Base-by-base conservation (phyloP, 2,797 vertebrate genomes). In the Aeoliscus strigatus region DNA sequence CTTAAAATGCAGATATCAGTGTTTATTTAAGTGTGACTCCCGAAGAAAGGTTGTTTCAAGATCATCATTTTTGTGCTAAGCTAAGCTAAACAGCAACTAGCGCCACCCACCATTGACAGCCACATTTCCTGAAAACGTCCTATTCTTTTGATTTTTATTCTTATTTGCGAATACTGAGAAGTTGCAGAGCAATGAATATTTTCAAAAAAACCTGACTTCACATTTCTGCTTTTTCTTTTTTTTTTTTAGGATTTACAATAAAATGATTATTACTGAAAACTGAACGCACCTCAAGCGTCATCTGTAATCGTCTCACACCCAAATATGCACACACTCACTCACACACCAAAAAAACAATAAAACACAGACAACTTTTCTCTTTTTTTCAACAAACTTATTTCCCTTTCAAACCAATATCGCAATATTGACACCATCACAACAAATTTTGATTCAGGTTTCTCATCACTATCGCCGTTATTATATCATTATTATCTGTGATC, bases 401-500 rank as follows among this genome's bases (percentile, higher is more conserved):
- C 75, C 79, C 73, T 81, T 82, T 83, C 77, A 84, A 75, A 86
- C 74, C 83, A 83, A 81, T 84, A 86, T 83, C 59, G 71, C 66
- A 84, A 81, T 82, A 86, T 80, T 75, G 68, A 88, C 82, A 80
- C 81, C 75, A 87, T 73, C 78, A 87, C 86, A 85, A 83, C 78
- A 84, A 86, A 79, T 83, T 79, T 45, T 75, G 83, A 73, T 78
- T 51, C 44, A 53, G 42, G 3, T 58, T 80, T 70, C 67, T 72
- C 63, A 73, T 79, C 70, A 80, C 73, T 79, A 67, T 68, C 40
- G 31, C 81, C 68, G 58, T 75, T 77, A 75, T 75, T 74, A 75
- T 72, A 68, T 21, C 68, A 58, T 75, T 77, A 75, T 75, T 74
- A 75, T 72, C 70, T 21, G 77, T 83, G 79, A 82, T 86, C 77